Evolutionary conservation across 2,797 vertebrate genomes (phyloP).

Genomic region (Morus bassanus): DNA sequence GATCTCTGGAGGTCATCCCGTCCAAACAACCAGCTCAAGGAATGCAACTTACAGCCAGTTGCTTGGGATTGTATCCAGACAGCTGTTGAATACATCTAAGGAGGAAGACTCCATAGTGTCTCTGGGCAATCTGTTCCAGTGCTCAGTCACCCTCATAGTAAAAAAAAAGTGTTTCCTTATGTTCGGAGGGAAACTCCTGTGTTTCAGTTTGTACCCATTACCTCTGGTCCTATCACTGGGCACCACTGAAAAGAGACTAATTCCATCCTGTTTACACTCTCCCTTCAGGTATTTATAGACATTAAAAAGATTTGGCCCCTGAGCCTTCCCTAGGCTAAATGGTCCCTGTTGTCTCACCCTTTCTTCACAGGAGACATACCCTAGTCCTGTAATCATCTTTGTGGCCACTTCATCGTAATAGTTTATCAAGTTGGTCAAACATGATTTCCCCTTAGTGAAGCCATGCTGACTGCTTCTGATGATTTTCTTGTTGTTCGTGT

Average conservation of each 20-base stretch:
- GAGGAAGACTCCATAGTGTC: neutral
- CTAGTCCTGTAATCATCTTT: neutral
- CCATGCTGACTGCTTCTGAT: neutral
- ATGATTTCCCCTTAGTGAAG: neutral
- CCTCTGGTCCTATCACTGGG: neutral
- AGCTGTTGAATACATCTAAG: neutral
- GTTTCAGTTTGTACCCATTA: neutral
- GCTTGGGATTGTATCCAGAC: neutral
- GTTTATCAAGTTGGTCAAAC: neutral
- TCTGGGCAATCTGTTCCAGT: too few relatives aligned
- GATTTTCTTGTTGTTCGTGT: neutral
- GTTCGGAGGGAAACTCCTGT: neutral
- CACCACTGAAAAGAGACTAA: neutral
- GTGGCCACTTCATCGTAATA: neutral
- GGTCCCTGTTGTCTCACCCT: neutral
- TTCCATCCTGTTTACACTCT: fast-evolving
- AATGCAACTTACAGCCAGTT: neutral
- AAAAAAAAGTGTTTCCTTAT: neutral
- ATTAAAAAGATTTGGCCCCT: too few relatives aligned
- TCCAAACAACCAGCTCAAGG: neutral
- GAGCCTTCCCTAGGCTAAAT: neutral
- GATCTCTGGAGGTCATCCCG: neutral
- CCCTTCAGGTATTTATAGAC: neutral
- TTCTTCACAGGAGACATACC: neutral
- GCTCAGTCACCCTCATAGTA: too few relatives aligned